Evolutionary conservation across 2,113 vertebrate species (phyloP), one percentile per base, ranked within the genome.

Genomic region (Eclectus roratus): DNA sequence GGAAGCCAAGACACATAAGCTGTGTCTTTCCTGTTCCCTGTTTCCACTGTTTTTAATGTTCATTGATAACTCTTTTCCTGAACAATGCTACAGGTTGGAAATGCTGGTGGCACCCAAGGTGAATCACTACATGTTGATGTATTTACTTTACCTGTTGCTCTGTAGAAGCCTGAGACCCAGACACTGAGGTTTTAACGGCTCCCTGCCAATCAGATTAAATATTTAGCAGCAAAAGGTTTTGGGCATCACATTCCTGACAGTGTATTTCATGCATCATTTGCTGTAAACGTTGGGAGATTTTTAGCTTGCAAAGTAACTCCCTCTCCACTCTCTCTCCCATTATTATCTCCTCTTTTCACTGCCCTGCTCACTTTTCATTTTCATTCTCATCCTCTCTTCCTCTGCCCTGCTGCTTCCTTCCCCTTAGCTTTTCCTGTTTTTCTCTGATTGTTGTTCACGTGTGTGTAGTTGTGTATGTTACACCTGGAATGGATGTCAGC

Each of bases 261-360:
- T 56, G 61, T 88, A 81, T 97, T 96, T 91, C 81, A 96, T 89
- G 93, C 93, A 95, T 95, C 88, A 89, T 95, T 97, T 96, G 85
- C 87, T 11, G 8, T 94, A 92, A 93, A 94, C 11, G 5, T 72
- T 94, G 33, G 16, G 66, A 93, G 69, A 89, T 74, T 95, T 94
- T 93, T 77, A 92, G 77, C 63, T 89, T 96, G 66, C 70, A 72
- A 71, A 92, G 63, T 94, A 92, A 63, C 46, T 93, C 60, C 24
- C 31, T 95, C 47, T 86, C 53, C 6, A 7, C 46, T 79, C 43
- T 63, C 21, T 93, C 58, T 88, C 29, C 24, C 3, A 23, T 61
- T 63, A 33, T 79, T 80, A 18, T 55, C 10, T 91, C 9, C 31
- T 77, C 24, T 93, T 95, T 52, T 63, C 19, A 49, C 41, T 0